Evolutionary conservation across 2,113 vertebrate genomes (phyloP).

Genomic region (Nicator chloris): DNA sequence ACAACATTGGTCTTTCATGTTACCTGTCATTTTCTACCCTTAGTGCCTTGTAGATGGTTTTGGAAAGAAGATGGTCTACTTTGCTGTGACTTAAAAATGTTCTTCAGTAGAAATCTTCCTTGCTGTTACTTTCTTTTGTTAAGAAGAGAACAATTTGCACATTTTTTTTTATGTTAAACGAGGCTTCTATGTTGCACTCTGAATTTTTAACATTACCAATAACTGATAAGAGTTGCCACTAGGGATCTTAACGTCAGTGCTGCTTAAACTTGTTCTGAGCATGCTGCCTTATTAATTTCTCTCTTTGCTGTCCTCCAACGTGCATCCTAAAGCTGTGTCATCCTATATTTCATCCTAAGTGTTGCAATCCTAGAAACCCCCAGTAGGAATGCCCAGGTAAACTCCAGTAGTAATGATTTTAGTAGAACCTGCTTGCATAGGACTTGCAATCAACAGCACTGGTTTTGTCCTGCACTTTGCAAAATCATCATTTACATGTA

Average conservation of each 20-base stretch:
- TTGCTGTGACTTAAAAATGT: slow-evolving; percentile 73
- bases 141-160: slow-evolving; percentile 93
- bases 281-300: slow-evolving; percentile 80
- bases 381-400: slow-evolving; percentile 61
- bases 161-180: slow-evolving; percentile 76
- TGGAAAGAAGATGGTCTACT: slow-evolving; percentile 87
- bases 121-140: slow-evolving; percentile 72
- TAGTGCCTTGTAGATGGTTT: slow-evolving; percentile 98
- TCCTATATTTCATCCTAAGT: slow-evolving; percentile 44
- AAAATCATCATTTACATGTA: slow-evolving; percentile 67
- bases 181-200: slow-evolving; percentile 84
- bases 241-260: slow-evolving; percentile 71
- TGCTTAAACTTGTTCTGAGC: slow-evolving; percentile 75
- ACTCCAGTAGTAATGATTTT: slow-evolving; percentile 63
- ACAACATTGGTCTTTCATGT: slow-evolving; percentile 72
- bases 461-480: slow-evolving; percentile 79
- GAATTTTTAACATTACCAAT: slow-evolving; percentile 75
- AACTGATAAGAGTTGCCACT: slow-evolving; percentile 66
- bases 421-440: slow-evolving; percentile 66
- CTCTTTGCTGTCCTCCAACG: slow-evolving; percentile 52
- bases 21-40: slow-evolving; percentile 89
- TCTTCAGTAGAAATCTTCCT: slow-evolving; percentile 74
- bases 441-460: slow-evolving; percentile 70
- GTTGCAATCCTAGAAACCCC: slow-evolving; percentile 68
- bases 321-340: slow-evolving; percentile 43